phyloP scores from a whole-genome alignment of 2,888 invertebrate genomes.

The Belgica antarctica region DNA sequence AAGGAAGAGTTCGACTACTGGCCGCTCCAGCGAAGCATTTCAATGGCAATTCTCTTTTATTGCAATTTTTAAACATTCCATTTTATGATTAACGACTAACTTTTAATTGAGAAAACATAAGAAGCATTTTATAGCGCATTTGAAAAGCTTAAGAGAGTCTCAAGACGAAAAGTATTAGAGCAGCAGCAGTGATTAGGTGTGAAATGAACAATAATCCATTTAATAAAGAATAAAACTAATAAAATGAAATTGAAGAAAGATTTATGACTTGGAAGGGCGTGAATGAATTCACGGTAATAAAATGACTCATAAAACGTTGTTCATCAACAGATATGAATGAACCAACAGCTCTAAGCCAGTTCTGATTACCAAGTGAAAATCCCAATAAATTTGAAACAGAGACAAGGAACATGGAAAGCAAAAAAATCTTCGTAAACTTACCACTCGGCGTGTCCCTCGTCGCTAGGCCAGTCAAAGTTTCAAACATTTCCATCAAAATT shows the following conservation, averaged over 20 bases:
- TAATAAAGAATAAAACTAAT: not conserved
- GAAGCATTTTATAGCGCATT: slow-evolving; percentile 18
- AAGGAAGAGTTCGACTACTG: too few relatives aligned
- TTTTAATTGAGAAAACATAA: slow-evolving; percentile 6
- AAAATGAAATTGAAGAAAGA: too few relatives aligned
- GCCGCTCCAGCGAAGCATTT: not conserved
- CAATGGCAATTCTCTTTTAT: not conserved
- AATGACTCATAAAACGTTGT: too few relatives aligned
- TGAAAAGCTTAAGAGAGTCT: not conserved
- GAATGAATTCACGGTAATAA: too few relatives aligned
- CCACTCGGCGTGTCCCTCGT: not conserved
- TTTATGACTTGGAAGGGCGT: too few relatives aligned
- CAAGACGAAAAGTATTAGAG: slow-evolving; percentile 1
- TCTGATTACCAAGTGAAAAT: too few relatives aligned
- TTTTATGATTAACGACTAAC: not conserved
- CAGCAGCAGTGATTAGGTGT: not conserved
- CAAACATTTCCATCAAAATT: slow-evolving; percentile 37
- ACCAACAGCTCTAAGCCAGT: too few relatives aligned
- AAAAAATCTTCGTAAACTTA: not conserved
- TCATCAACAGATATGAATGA: too few relatives aligned
- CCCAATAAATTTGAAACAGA: too few relatives aligned
- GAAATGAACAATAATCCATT: slow-evolving; percentile 21
- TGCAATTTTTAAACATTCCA: slow-evolving; percentile 19
- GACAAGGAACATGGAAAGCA: not conserved
- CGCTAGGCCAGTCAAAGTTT: not conserved